Evolutionary conservation across 2,888 invertebrate genomes (phyloP).

Genomic region (Drosophila incognita): DNA sequence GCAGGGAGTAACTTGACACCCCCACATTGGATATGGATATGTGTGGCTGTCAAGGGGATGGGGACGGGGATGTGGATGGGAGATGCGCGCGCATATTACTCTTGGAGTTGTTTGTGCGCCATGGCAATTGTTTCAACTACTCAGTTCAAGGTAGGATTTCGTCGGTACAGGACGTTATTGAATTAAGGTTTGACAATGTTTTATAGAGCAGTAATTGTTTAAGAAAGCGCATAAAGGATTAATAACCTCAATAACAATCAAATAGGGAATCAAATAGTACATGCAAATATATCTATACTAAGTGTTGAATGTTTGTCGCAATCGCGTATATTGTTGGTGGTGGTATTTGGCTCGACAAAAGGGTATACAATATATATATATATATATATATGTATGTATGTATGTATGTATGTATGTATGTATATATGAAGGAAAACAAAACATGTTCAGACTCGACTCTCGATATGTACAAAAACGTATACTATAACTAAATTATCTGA

Average conservation of each 20-base stretch:
- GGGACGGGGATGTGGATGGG: not conserved
- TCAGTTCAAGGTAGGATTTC: slow-evolving; percentile 67
- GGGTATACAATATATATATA: not conserved
- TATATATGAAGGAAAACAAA: not conserved
- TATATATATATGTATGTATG: not conserved
- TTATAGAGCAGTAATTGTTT: slow-evolving; percentile 1
- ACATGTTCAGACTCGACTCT: not conserved
- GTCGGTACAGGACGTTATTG: slow-evolving; percentile 59
- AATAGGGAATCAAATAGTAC: not conserved
- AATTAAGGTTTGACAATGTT: slow-evolving; percentile 46
- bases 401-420: not conserved
- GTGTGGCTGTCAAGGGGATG: not conserved
- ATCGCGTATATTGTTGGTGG: not conserved
- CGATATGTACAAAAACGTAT: not conserved
- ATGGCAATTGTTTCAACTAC: slow-evolving; percentile 39
- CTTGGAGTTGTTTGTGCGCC: slow-evolving; percentile 20
- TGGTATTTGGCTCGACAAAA: not conserved
- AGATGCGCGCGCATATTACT: slow-evolving; percentile 51
- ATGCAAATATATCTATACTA: not conserved
- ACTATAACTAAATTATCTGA: not conserved
- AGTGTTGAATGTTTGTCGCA: not conserved
- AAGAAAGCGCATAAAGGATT: not conserved
- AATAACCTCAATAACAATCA: not conserved
- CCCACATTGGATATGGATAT: slow-evolving; percentile 2
- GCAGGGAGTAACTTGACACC: slow-evolving; percentile 35